Evolutionary conservation across 1,140 invertebrate species (phyloP), one percentile per base, ranked within the genome.

Genomic region (Polypedilum vanderplanki): DNA sequence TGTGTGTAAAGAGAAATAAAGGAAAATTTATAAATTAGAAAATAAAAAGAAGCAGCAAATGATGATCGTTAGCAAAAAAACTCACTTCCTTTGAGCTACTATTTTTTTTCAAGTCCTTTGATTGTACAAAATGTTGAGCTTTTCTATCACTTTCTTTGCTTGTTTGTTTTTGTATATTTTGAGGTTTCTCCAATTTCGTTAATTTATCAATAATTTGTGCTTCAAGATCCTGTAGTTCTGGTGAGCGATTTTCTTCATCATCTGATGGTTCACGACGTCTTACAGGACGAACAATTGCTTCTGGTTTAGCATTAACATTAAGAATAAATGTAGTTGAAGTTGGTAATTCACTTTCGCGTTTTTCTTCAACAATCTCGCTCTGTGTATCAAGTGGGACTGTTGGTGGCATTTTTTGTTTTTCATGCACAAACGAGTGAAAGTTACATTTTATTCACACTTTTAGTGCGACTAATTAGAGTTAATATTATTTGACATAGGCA

Each of bases 131-230:
- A 17, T 17, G 1, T 20, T 70, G 20, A 70, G 17, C 17, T 20
- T 70, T 70, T 22, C 10, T 70, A 18, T 70, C 65, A 70, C 17
- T 70, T 20, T 70, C 65, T 22, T 18, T n/a, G 18, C 17, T 70
- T 9, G 65, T 20, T 22, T 70, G 17, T 20, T 18, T n/a, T 17
- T 18, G 64, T 17, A 20, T 8, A 8, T 67, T 67, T n/a, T 57
- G 46, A 18, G 65, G 65, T 18, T 70, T 70, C 18, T 70, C 65
- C 65, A 70, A 70, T 22, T 70, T 70, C 18, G 65, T 70, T 12
- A 70, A 22, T 70, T 70, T 70, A 70, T 70, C 65, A 18, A 70
- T 70, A 20, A 70, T 70, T 70, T 70, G 65, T 20, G 65, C 65
- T 70, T 70, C 65, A 10, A 70, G 17, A 10, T 70, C 18, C 10